Conservation (phyloP, 2,113 vertebrate species). For the Vidua macroura region DNA sequence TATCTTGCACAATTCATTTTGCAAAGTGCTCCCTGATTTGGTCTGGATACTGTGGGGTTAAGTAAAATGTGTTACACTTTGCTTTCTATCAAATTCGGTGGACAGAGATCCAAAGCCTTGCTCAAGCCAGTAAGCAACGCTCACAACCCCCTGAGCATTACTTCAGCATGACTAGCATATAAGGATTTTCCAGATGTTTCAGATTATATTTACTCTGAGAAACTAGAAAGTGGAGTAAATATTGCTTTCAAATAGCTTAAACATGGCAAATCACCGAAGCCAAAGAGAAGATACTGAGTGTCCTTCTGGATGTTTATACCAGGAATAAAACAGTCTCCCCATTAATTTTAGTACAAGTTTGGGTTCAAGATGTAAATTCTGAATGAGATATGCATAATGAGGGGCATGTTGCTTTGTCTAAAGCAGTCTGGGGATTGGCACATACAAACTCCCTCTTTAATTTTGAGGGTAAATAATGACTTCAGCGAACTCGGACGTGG, state of each 20-base stretch:
- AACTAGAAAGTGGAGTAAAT: conserved; percentile 24
- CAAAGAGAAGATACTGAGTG: not conserved
- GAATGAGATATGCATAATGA: not conserved
- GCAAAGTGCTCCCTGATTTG: not conserved
- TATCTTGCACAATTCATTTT: not conserved
- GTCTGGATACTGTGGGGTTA: conserved; percentile 10
- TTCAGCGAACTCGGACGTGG: not conserved
- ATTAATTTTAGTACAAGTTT: not conserved
- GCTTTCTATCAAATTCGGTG: not conserved
- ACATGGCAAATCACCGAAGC: not conserved
- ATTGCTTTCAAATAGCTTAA: not conserved
- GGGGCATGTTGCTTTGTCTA: not conserved
- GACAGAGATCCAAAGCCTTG: conserved; percentile 26
- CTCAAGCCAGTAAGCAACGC: conserved; percentile 20
- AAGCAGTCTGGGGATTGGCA: not conserved
- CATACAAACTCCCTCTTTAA: not conserved
- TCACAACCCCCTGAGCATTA: conserved; percentile 67
- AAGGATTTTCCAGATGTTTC: conserved; percentile 60
- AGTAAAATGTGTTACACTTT: not conserved
- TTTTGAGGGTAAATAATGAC: not conserved
- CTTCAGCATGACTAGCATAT: not conserved
- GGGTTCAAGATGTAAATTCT: not conserved
- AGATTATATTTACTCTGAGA: conserved; percentile 55
- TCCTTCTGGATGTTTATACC: not conserved
- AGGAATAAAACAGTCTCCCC: not conserved